These are phyloP conservation scores for Lutjanus argentimaculatus DNA, from an alignment of 2,797 vertebrate genomes.

Conservation along the genomic window DNA sequence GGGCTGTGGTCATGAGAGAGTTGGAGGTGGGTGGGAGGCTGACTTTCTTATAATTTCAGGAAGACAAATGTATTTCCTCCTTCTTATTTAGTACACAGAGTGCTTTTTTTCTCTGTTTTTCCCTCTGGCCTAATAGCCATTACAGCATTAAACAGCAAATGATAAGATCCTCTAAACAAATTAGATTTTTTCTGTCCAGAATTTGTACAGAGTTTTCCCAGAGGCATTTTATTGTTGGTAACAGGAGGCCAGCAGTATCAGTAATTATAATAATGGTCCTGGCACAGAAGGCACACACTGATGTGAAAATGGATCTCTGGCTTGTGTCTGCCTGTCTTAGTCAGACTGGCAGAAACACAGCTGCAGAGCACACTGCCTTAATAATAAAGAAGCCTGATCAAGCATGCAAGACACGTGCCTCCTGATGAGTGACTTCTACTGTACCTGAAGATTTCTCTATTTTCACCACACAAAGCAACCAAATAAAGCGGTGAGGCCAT, in stretches of 20 bases:
- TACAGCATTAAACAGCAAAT: conserved; percentile 57
- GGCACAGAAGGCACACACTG: conserved; percentile 54
- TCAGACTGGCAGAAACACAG: conserved; percentile 57
- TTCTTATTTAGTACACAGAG: conserved; percentile 15
- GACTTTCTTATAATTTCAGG: conserved; percentile 23
- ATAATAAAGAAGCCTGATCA: conserved; percentile 68
- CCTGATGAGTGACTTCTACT: conserved; percentile 20
- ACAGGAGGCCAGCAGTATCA: conserved; percentile 69
- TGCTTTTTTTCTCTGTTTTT: conserved; percentile 1
- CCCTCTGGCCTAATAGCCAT: conserved; percentile 22
- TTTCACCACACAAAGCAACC: conserved; percentile 13
- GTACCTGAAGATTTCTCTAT: not conserved
- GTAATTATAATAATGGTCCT: conserved; percentile 78
- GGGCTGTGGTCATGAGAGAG: conserved; percentile 48
- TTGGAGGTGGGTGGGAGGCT: conserved; percentile 22
- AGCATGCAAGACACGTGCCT: conserved; percentile 47
- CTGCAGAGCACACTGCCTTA: conserved; percentile 66
- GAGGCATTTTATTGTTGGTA: conserved; percentile 69
- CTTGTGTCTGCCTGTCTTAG: conserved; percentile 66
- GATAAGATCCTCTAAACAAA: conserved; percentile 68
- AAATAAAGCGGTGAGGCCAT: not conserved
- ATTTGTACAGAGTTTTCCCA: conserved; percentile 62
- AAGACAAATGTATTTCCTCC: conserved; percentile 21
- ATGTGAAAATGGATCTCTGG: conserved; percentile 82
- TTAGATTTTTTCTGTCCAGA: conserved; percentile 61